Evolutionary conservation across 1,140 invertebrate genomes (phyloP), one percentile per base, ranked within the genome.

Genomic region (Sinella curviseta): DNA sequence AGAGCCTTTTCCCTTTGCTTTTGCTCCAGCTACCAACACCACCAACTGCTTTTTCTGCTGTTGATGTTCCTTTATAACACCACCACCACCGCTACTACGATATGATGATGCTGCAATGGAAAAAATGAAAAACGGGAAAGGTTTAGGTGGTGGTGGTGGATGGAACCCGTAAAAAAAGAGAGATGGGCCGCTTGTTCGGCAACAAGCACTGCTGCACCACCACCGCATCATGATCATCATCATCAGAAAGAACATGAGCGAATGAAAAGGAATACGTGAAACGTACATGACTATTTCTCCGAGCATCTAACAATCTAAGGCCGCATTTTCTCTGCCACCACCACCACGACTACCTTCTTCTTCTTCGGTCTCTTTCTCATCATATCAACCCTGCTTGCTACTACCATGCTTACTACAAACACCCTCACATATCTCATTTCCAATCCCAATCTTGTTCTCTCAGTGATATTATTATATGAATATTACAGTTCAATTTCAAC

Each of bases 391-490:
- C n/a, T n/a, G n/a, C n/a, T n/a, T n/a, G n/a, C n/a, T n/a, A n/a
- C n/a, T n/a, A n/a, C 39, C 20, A 48, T 48, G 8, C 39, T 48
- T 48, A 48, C 20, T 48, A 48, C 39, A 48, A 12, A 8, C 14
- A 16, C 65, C 26, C 65, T 70, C 65, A 70, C 31, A 70, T 65
- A 65, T 70, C 65, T 70, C 65, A 70, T 70, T 70, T 70, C 65
- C 65, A 70, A 70, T 70, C 65, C 55, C 55, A 60, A 70, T 70
- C 65, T 70, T 70, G 65, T 70, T 70, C 14, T 65, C 24, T 60
- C 55, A 60, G 55, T 60, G 55, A 60, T 60, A 60, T 70, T 70
- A 31, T 70, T 70, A 70, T 30, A 70, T 70, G 31, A 70, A 30
- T 70, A 33, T 70, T 70, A 70, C 65, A 30, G 28, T 30, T 31